Evolutionary conservation across 2,797 vertebrate species (phyloP), one percentile per base, ranked within the genome.

Genomic region (Catamblyrhynchus diadema): DNA sequence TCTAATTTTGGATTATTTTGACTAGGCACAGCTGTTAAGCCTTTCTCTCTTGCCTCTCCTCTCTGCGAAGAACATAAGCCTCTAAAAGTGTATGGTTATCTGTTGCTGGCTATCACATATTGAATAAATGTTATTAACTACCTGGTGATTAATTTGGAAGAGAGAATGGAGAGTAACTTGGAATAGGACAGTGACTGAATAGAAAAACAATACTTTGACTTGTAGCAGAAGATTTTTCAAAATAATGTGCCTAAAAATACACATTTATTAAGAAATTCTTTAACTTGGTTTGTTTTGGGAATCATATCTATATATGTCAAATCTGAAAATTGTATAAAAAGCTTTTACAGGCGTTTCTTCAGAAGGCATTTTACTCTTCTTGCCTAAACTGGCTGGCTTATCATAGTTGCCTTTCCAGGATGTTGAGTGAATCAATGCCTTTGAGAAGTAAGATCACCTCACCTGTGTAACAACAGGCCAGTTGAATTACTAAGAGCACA

Each of bases 1-100:
- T 96, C 81, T 94, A 94, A 95, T 94, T 95, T 94, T 86, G 84
- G 75, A 87, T 95, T 89, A 86, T 95, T 95, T 92, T 93, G 93
- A 89, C 86, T 89, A 90, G 88, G 71, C 84, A 86, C 83, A 96
- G 91, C 75, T 96, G 90, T 77, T 91, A 67, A 93, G 67, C 37
- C 87, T 65, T 92, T 91, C 45, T 88, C 10, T 95, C 48, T 69
- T 93, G 54, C 54, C 47, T 47, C 44, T 72, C 30, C 57, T 77
- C 23, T 95, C 41, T 20, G 33, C 30, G 23, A 48, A 90, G 86
- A 94, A 50, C 35, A 72, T 91, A 94, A 95, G 60, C 37, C 56
- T 92, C 73, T 81, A 19, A 54, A 91, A 88, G 78, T 87, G 64
- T 73, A 14, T 4, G 1, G 60, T 94, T 87, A 27, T 81, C 24